Evolutionary conservation across 2,888 invertebrate genomes (phyloP), one percentile per base, ranked within the genome.

Genomic region (Clostera curtula): DNA sequence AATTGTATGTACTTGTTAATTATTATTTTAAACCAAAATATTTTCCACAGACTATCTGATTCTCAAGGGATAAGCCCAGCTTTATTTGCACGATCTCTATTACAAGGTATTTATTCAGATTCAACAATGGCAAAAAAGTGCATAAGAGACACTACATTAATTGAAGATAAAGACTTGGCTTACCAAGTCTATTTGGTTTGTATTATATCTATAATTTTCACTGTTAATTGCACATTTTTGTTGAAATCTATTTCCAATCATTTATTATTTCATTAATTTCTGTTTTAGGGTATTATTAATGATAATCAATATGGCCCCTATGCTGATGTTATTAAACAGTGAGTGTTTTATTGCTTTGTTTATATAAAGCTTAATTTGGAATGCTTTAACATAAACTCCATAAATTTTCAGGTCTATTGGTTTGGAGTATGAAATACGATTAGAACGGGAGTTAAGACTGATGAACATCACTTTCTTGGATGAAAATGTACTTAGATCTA

Each of bases 271-370:
- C n/a, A 12, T 17, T 9, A 6, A 8, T 22, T 19, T 38, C 46
- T 45, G 56, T 87, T 88, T 41, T 72, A 93, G 89, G 93, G 93
- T 55, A 86, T 90, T 4, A 82, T 93, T 40, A 89, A 91, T 69
- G 96, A 97, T 64, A 92, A 93, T 57, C 88, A 91, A 40, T 95
- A 96, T 74, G 95, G 96, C 19, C 90, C 93, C 1, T 82, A 92
- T 50, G 87, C 91, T 35, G 94, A 96, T 76, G 85, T 90, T 15
- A 89, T 93, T 32, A 91, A 91, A 70, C 89, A 90, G 89, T 92
- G 82, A 85, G 88, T 77, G n/a, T 11, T 10, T 11, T 8, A 3
- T 4, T 10, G 39, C 3, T 18, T 18, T n/a, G 3, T 20, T 15
- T 12, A n/a, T 17, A 15, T 22, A 10, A 15, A 24, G 3, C 19